Evolutionary conservation across 1,140 invertebrate genomes (phyloP).

Genomic region (Eumaeus atala): DNA sequence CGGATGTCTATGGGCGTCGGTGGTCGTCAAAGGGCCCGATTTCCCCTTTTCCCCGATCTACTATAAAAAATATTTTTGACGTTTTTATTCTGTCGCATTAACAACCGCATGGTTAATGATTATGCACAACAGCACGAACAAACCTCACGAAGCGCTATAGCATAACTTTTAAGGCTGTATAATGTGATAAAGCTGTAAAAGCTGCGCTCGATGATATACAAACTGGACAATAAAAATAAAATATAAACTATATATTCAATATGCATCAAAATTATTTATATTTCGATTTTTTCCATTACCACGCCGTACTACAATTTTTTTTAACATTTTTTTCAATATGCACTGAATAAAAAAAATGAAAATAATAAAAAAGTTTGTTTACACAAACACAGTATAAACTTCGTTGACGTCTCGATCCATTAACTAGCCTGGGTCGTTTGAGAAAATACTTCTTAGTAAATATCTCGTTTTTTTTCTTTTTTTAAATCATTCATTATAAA

Average conservation of each 20-base stretch:
- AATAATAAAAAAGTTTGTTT: constrained; percentile 1
- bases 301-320: not conserved
- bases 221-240: too few species aligned
- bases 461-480: not conserved
- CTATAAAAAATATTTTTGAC: too few species aligned
- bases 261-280: constrained; percentile 2
- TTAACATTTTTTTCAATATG: not conserved
- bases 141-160: too few species aligned
- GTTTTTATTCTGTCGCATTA: too few species aligned
- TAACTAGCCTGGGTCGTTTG: not conserved
- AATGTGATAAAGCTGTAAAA: too few species aligned
- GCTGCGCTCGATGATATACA: too few species aligned
- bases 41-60: too few species aligned
- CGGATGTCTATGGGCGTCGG: too few species aligned
- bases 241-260: not conserved
- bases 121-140: too few species aligned
- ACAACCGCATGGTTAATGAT: too few species aligned
- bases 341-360: not conserved
- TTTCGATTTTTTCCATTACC: constrained; percentile 1
- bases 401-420: not conserved
- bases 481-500: not conserved
- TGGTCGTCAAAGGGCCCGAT: too few species aligned
- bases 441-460: not conserved
- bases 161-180: too few species aligned
- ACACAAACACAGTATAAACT: not conserved